phyloP scores from a whole-genome alignment of 2,797 vertebrate genomes.

The Catharus ustulatus region DNA sequence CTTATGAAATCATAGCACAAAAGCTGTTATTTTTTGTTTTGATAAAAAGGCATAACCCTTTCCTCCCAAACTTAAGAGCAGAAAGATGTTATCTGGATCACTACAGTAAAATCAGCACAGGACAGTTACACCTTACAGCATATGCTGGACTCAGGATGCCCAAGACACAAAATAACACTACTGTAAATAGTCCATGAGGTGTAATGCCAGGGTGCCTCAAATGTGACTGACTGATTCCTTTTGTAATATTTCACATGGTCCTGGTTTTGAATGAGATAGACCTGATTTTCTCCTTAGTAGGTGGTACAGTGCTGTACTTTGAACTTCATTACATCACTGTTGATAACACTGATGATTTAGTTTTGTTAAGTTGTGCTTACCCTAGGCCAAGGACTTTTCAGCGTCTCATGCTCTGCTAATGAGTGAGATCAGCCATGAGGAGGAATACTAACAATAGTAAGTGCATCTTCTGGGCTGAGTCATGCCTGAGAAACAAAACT shows the following conservation, averaged over 20 bases:
- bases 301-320: background rate
- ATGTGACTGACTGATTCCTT: background rate
- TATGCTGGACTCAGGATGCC: background rate
- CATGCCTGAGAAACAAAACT: background rate
- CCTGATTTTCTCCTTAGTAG: background rate
- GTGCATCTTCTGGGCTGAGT: background rate
- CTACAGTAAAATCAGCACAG: background rate
- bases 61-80: background rate
- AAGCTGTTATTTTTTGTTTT: background rate
- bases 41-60: background rate
- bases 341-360: background rate
- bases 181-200: accelerated
- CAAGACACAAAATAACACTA: background rate
- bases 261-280: background rate
- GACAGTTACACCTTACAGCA: background rate
- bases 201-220: background rate
- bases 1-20: background rate
- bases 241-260: no score
- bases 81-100: background rate
- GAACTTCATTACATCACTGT: background rate
- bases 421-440: background rate
- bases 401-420: background rate
- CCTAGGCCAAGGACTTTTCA: background rate
- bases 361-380: background rate
- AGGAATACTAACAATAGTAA: background rate